Evolutionary conservation across 2,888 invertebrate genomes (phyloP).

Genomic region (Therioaphis trifolii): DNA sequence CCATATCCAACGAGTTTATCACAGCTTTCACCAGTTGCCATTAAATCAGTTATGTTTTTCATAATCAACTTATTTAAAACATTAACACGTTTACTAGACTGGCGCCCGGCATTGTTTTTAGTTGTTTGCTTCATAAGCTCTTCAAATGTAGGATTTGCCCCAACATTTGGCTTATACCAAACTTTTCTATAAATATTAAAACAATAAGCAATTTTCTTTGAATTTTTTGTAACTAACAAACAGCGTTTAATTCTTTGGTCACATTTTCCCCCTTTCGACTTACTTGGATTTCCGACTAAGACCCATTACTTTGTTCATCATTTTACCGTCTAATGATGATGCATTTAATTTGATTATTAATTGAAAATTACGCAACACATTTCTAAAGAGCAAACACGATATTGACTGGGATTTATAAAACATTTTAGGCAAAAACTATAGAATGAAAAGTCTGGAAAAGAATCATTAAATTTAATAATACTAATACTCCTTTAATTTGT

Average conservation of each 20-base stretch:
- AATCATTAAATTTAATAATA: too few relatives aligned
- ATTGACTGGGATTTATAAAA: background rate
- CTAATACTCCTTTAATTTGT: too few relatives aligned
- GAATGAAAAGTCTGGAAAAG: too few relatives aligned
- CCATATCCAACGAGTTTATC: conserved; percentile 75
- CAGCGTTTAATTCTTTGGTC: too few relatives aligned
- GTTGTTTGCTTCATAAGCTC: conserved; percentile 49
- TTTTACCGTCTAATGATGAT: conserved; percentile 45
- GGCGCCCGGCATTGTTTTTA: conserved; percentile 40
- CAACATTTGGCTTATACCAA: conserved; percentile 52
- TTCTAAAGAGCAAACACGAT: conserved; percentile 5
- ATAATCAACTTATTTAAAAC: conserved; percentile 85
- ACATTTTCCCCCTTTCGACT: background rate
- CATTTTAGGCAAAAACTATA: conserved; percentile 1
- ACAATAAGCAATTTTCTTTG: too few relatives aligned
- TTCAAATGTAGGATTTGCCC: conserved; percentile 49
- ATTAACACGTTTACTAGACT: conserved; percentile 37
- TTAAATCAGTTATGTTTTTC: conserved; percentile 81
- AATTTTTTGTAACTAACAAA: too few relatives aligned
- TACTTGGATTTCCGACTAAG: conserved; percentile 36
- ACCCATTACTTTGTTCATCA: conserved; percentile 61
- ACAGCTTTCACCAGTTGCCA: conserved; percentile 79
- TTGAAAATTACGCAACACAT: background rate
- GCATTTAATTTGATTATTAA: background rate
- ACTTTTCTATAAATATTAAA: conserved; percentile 4